Evolutionary conservation across 1,140 invertebrate species (phyloP).

Genomic region (Drosophila insularis): DNA sequence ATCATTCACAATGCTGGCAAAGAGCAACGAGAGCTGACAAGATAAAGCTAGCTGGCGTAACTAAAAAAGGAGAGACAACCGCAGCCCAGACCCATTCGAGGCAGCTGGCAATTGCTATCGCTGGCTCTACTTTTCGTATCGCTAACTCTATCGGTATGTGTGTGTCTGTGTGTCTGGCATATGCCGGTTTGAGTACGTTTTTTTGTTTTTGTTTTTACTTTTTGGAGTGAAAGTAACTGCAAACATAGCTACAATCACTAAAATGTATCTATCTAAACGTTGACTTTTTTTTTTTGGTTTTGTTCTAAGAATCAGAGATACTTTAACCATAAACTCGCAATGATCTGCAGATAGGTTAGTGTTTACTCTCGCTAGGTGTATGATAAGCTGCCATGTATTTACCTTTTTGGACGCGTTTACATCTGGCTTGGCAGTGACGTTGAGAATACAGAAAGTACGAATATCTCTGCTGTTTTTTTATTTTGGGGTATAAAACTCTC

Average conservation of each 20-base stretch:
- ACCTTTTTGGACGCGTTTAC: slow-evolving; percentile 66
- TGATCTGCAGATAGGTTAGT: slow-evolving; percentile 40
- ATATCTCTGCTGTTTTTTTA: no score
- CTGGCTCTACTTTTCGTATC: neutral
- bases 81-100: slow-evolving; percentile 1
- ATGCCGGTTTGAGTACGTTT: slow-evolving; percentile 20
- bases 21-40: slow-evolving; percentile 49
- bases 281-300: slow-evolving; percentile 17
- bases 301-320: slow-evolving; percentile 41
- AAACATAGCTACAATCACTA: slow-evolving; percentile 30
- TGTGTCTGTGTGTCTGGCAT: slow-evolving; percentile 2
- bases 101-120: slow-evolving; percentile 28
- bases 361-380: slow-evolving; percentile 42
- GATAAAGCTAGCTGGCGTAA: slow-evolving; percentile 56
- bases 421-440: slow-evolving; percentile 20
- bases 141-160: neutral
- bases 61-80: slow-evolving; percentile 55
- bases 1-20: slow-evolving; percentile 51
- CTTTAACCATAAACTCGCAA: slow-evolving; percentile 8
- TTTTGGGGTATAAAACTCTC: no score
- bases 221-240: slow-evolving; percentile 49
- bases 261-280: slow-evolving; percentile 42
- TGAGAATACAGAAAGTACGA: slow-evolving; percentile 16
- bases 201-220: slow-evolving; percentile 5
- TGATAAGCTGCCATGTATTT: slow-evolving; percentile 62